A percentile compares a stretch with the other conserved stretches of the same genome.
Conservation (phyloP, 2,113 vertebrate species). For the Thunnus maccoyii region DNA sequence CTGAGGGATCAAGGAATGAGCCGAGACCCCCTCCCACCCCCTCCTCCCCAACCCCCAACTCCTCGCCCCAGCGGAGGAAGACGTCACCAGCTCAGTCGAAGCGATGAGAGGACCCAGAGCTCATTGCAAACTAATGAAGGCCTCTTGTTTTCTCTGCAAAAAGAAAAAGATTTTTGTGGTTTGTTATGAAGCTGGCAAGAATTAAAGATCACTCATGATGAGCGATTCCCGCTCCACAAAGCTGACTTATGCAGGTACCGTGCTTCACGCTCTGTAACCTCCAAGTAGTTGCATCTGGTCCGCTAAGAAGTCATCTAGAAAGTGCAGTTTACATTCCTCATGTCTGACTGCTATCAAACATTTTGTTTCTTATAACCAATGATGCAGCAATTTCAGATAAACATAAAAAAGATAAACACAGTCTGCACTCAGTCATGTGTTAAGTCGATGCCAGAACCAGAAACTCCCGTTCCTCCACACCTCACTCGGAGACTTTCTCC, state of each 20-base stretch:
- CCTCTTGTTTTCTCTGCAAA: conserved; percentile 18
- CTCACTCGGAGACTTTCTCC: not conserved
- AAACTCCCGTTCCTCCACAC: conserved; percentile 12
- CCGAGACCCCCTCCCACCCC: not conserved
- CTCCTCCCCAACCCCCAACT: not conserved
- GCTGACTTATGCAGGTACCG: conserved; percentile 16
- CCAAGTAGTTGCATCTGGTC: conserved; percentile 54
- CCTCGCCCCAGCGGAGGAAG: not conserved
- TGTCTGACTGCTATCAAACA: conserved; percentile 54
- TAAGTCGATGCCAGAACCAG: conserved; percentile 6
- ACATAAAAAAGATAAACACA: conserved; percentile 58
- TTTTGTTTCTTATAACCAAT: conserved; percentile 47
- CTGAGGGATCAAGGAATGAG: conserved; percentile 39
- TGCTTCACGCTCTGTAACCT: conserved; percentile 19
- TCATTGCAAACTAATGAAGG: not conserved
- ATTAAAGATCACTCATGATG: conserved; percentile 4
- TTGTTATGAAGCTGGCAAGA: conserved; percentile 14
- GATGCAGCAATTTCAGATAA: conserved; percentile 63
- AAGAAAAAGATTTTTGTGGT: conserved; percentile 16
- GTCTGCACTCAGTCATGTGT: conserved; percentile 34
- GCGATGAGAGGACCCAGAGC: conserved; percentile 37
- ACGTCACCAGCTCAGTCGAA: conserved; percentile 16
- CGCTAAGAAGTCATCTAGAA: conserved; percentile 13
- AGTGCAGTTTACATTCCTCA: conserved; percentile 68
- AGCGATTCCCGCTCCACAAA: conserved; percentile 2